These are phyloP conservation scores for Trissolcus japonicus DNA, from an alignment of 2,888 invertebrate species.

Conservation along the genomic window DNA sequence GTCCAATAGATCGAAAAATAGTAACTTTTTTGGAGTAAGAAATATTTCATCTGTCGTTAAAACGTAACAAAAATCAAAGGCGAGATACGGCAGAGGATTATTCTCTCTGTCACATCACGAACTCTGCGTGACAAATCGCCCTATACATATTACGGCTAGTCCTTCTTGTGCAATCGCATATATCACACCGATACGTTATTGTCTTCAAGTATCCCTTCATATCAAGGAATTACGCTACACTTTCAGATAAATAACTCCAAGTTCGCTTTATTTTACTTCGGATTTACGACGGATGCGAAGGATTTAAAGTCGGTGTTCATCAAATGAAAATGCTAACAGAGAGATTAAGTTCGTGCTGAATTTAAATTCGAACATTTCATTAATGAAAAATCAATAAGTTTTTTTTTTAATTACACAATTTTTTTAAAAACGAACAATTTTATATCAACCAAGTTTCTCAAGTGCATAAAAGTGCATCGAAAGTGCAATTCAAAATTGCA, in stretches of 20 bases:
- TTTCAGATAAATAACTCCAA: conserved; percentile 47
- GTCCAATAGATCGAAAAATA: too few relatives aligned
- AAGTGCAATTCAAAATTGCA: too few relatives aligned
- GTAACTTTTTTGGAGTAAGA: conserved; percentile 1
- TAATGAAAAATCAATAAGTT: too few relatives aligned
- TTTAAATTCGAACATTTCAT: too few relatives aligned
- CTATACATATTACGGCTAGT: conserved; percentile 74
- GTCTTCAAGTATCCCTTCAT: conserved; percentile 54
- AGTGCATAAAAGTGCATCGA: too few relatives aligned
- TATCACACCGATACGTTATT: conserved; percentile 72
- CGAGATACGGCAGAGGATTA: conserved; percentile 67
- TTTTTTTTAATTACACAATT: too few relatives aligned
- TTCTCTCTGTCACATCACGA: conserved; percentile 72
- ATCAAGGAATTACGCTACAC: conserved; percentile 49
- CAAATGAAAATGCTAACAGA: not conserved
- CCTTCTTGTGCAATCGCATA: conserved; percentile 70
- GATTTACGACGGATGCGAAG: conserved; percentile 31
- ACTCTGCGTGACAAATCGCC: conserved; percentile 73
- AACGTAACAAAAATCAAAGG: conserved; percentile 37
- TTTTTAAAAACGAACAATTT: too few relatives aligned
- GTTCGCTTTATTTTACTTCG: conserved; percentile 29
- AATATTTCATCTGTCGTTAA: conserved; percentile 47
- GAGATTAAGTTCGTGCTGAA: too few relatives aligned
- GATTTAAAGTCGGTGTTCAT: conserved; percentile 24
- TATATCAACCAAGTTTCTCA: too few relatives aligned